A percentile compares a stretch with the other conserved stretches of the same genome.
These are phyloP conservation scores for Euglossa dilemma DNA, from an alignment of 1,140 invertebrate genomes.

Conservation along the genomic window DNA sequence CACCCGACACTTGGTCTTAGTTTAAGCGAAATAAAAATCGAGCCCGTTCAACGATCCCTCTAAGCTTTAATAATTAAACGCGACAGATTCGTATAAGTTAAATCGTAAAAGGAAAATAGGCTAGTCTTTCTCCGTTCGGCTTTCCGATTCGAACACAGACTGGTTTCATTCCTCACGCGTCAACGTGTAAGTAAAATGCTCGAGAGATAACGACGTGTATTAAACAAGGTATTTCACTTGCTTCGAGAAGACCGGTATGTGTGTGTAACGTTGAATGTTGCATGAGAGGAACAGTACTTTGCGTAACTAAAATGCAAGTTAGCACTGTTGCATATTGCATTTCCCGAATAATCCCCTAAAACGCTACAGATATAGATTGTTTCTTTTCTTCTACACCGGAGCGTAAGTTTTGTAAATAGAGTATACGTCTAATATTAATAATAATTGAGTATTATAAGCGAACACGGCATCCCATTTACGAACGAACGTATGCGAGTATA, in stretches of 20 bases:
- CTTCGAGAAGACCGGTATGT: background rate
- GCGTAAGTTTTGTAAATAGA: constrained; percentile 77
- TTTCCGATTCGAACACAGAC: constrained; percentile 29
- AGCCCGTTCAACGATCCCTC: constrained; percentile 17
- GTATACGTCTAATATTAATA: constrained; percentile 69
- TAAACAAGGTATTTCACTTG: background rate
- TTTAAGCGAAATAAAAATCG: background rate
- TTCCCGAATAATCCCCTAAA: constrained; percentile 36
- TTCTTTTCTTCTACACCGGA: constrained; percentile 67
- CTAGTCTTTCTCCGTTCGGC: constrained; percentile 49
- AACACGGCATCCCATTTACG: constrained; percentile 47
- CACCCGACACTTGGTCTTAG: background rate
- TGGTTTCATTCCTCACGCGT: background rate
- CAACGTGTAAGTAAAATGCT: background rate
- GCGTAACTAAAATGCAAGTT: constrained; percentile 34
- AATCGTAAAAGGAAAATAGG: background rate
- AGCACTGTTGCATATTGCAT: constrained; percentile 48
- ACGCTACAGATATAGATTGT: constrained; percentile 62
- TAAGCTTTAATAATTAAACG: constrained; percentile 7
- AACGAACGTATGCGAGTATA: constrained; percentile 72
- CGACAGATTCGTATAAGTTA: background rate
- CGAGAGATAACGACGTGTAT: background rate
- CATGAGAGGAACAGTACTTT: constrained; percentile 25
- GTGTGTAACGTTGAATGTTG: background rate
- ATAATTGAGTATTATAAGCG: constrained; percentile 57